Base-by-base conservation (phyloP, 92 coral and sea anemone genomes). In the Metridium senile region DNA sequence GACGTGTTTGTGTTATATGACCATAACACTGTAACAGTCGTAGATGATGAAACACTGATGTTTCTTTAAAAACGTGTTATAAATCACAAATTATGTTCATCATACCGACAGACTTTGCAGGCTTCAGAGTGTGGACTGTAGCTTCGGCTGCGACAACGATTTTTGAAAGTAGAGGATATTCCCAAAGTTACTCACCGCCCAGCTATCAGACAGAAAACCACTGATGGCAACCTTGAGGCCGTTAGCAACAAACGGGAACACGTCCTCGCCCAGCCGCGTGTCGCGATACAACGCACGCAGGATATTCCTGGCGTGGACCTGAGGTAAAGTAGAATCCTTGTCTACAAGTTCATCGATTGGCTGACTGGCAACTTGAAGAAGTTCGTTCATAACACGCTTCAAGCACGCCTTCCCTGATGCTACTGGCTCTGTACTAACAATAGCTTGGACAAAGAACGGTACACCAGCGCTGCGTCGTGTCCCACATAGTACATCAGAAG, bases 401-500 rank as follows among this genome's bases (percentile, higher is more conserved):
- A 94, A 91, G 33, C 84, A 78, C 22, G 83, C 77, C 58, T 81
- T 88, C 31, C 93, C 92, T 11, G 94, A 84, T n/a, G 94, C 59
- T 11, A 75, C 46, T 11, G 98, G 97, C 70, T 94, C 98, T 33
- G 98, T 91, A 20, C 92, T 89, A 27, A 94, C 89, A 49, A 94
- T 89, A 27, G 98, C 98, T 94, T 89, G 97, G 61, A 94, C 86
- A 68, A 89, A 92, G 79, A 94, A 94, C 6, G 98, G 98, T 8
- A 94, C 86, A 10, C 99, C 99, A 16, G 99, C 99, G 51, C 99
- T 95, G 21, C 99, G 86, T 33, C 99, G 84, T 33, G 99, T 95
- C 21, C 99, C 99, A 66, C 97, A 91, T 52, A 95, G 72, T 46
- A 89, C 83, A 69, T 82, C 88, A 29, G 94, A 82, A 13, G 99